Percentiles rank a stretch among this genome's conserved stretches.
These are phyloP conservation scores for Gallinago undulata DNA, from an alignment of 2,113 vertebrate genomes.

Conservation along the genomic window DNA sequence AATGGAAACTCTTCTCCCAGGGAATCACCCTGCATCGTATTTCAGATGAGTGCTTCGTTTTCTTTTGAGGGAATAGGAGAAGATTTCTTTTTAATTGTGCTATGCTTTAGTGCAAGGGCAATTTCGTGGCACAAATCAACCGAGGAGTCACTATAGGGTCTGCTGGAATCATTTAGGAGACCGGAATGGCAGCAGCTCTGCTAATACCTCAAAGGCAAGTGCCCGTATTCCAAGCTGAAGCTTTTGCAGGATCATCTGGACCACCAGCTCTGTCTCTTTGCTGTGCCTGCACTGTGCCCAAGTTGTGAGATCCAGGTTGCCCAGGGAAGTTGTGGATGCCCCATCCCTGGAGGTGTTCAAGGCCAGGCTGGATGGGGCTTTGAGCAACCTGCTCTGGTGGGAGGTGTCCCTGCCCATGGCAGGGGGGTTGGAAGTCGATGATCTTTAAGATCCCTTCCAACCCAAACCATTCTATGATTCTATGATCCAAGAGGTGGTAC, in stretches of 20 bases:
- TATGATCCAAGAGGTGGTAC: neutral
- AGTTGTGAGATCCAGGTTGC: neutral
- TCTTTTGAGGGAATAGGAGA: neutral
- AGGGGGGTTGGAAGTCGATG: no score
- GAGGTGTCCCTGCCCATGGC: no score
- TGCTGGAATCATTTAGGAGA: neutral
- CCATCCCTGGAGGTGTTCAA: no score
- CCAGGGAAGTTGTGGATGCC: no score
- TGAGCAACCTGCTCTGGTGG: no score
- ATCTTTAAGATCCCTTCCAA: no score
- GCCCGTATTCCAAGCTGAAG: neutral
- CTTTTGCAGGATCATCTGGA: neutral
- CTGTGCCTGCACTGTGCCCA: neutral
- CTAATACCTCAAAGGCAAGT: neutral
- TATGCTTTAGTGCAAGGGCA: neutral
- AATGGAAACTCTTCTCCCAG: slow-evolving; percentile 29
- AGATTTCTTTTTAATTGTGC: neutral
- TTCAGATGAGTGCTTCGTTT: neutral
- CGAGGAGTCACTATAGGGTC: neutral
- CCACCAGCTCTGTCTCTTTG: neutral
- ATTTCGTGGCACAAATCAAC: neutral
- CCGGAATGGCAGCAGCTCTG: neutral
- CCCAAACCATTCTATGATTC: no score
- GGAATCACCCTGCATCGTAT: neutral
- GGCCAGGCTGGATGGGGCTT: no score